A percentile compares a stretch with the other conserved stretches of the same genome.
These are phyloP conservation scores for Platyrinchus mystaceus DNA, from an alignment of 2,797 vertebrate species.

Conservation along the genomic window DNA sequence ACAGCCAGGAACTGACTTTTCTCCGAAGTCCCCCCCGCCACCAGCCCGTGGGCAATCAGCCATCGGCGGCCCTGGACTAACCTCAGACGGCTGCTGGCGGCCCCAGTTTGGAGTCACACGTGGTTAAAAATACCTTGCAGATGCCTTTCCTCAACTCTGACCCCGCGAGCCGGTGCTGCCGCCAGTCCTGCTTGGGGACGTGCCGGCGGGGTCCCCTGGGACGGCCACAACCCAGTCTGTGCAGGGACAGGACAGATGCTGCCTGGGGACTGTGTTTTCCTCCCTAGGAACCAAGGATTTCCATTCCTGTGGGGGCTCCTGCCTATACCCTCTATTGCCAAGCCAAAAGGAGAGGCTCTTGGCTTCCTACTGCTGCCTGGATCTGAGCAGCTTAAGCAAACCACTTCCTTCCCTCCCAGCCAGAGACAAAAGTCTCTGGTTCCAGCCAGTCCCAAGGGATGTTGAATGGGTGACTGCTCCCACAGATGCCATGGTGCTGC, in stretches of 20 bases:
- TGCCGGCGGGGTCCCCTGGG: fast-evolving
- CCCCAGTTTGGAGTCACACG: neutral
- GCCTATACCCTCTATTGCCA: neutral
- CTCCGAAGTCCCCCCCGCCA: neutral
- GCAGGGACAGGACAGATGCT: neutral
- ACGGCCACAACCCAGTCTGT: neutral
- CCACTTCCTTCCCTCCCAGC: fast-evolving
- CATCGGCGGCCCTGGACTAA: neutral
- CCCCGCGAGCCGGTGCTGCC: fast-evolving
- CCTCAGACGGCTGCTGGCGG: neutral
- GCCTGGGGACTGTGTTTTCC: neutral
- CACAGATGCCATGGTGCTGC: neutral
- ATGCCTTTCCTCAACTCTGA: conserved; percentile 47
- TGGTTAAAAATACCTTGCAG: conserved; percentile 44
- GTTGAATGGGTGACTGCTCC: neutral
- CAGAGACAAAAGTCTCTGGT: neutral
- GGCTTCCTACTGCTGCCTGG: neutral
- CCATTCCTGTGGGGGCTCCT: neutral
- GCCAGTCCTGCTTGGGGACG: neutral
- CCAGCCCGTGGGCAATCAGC: neutral
- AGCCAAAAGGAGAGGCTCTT: neutral
- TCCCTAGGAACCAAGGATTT: neutral
- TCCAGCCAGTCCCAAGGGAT: neutral
- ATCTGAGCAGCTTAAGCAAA: neutral
- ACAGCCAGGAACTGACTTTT: neutral